Percentiles rank a stretch among this genome's conserved stretches.
Conservation (phyloP, 1,140 invertebrate species). For the Zaprionus nigranus region DNA sequence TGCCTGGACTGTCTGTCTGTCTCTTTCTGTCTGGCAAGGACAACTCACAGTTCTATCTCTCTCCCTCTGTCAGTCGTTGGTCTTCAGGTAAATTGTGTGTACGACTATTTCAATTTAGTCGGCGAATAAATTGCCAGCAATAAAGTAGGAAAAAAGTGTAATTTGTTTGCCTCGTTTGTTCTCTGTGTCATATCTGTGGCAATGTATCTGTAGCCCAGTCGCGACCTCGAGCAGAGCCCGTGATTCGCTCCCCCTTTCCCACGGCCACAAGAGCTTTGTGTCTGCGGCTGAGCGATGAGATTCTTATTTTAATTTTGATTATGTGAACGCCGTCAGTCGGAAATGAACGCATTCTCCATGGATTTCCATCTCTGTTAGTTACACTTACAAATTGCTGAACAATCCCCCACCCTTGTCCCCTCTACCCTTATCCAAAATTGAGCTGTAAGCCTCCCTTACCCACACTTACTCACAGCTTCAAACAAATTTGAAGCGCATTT, state of each 20-base stretch:
- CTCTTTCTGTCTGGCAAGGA: slow-evolving; percentile 42
- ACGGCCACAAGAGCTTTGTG: slow-evolving; percentile 1
- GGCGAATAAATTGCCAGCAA: slow-evolving; percentile 76
- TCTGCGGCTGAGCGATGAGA: slow-evolving; percentile 77
- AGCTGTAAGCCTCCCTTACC: slow-evolving; percentile 44
- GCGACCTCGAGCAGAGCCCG: not conserved
- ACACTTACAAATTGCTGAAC: slow-evolving; percentile 76
- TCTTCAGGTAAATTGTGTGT: slow-evolving; percentile 81
- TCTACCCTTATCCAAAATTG: slow-evolving; percentile 40
- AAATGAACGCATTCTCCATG: slow-evolving; percentile 48
- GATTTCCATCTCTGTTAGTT: slow-evolving; percentile 72
- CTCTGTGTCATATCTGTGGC: slow-evolving; percentile 70
- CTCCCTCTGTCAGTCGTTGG: slow-evolving; percentile 34
- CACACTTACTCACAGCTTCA: slow-evolving; percentile 3
- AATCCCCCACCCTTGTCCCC: slow-evolving; percentile 1
- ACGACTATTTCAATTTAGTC: slow-evolving; percentile 72
- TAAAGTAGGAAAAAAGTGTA: slow-evolving; percentile 74
- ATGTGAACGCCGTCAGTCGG: slow-evolving; percentile 50
- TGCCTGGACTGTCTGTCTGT: not conserved
- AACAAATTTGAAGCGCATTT: slow-evolving; percentile 36
- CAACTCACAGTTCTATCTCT: slow-evolving; percentile 13
- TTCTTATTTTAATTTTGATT: slow-evolving; percentile 83
- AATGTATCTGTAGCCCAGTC: slow-evolving; percentile 56
- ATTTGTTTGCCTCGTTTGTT: slow-evolving; percentile 81
- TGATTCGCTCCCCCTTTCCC: slow-evolving; percentile 6